Base-by-base conservation (phyloP, 2,113 vertebrate species). In the Narcine bancroftii region DNA sequence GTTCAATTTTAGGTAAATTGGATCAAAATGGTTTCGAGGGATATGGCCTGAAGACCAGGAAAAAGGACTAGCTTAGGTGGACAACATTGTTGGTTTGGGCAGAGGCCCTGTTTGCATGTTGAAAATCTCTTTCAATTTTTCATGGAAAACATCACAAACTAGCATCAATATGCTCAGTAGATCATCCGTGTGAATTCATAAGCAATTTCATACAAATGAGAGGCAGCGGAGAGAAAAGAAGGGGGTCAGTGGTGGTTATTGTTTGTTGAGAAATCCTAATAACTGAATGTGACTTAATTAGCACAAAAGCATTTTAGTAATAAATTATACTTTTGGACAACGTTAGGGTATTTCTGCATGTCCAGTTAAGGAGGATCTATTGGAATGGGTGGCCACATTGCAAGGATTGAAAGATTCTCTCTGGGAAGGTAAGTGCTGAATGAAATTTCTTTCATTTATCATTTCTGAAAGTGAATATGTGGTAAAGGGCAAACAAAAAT, bases 331-430 rank as follows among this genome's bases (percentile, higher is more conserved):
- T 87, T 85, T 63, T 60, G 60, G 60, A 7, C 81, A 63, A 87
- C 81, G 60, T 29, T 2, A 95, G 95, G 95, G 94, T 29, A 94
- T 95, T 92, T 60, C 19, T 92, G 92, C 93, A 53, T 83, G 53
- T 69, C 95, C 95, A 69, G 0, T 94, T 56, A 93, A 19, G 76
- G 93, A 95, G 39, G 92, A 94, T 60, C 66, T 93, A 91, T 92
- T 95, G 83, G 89, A 92, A 75, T 95, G 95, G 95, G n/a, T 93
- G 92, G 95, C 93, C 33, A 65, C 93, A 36, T 92, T 96, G 85
- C 60, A 93, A 93, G 95, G 95, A n/a, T 93, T 95, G 39, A 93
- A 94, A 42, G 77, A 95, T 83, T 94, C 95, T 39, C 26, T 94
- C 17, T 96, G 94, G 93, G 94, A 95, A 92, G 95, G 95, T 95